A percentile compares a stretch with the other conserved stretches of the same genome.
phyloP scores from a whole-genome alignment of 2,888 invertebrate species.

The Shargacucullia verbasci region DNA sequence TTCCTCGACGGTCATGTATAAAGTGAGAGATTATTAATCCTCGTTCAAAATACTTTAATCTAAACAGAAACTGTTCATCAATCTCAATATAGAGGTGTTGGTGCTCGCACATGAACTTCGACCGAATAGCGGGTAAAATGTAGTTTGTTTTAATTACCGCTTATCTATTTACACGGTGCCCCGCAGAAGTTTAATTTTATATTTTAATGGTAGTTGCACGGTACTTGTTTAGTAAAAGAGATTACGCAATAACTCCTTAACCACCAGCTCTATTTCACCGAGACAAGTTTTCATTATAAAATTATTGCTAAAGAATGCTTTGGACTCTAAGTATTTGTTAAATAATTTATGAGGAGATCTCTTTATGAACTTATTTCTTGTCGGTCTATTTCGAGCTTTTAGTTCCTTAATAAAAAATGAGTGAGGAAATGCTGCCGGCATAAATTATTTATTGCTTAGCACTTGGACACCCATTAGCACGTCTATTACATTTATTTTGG shows the following conservation, averaged over 20 bases:
- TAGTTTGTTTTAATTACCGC: slow-evolving; percentile 50
- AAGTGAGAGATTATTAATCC: slow-evolving; percentile 79
- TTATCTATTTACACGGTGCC: slow-evolving; percentile 32
- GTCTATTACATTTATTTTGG: slow-evolving; percentile 70
- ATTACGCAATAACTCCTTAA: slow-evolving; percentile 34
- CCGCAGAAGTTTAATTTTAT: slow-evolving; percentile 29
- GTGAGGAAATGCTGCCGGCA: slow-evolving; percentile 61
- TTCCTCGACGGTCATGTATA: slow-evolving; percentile 72
- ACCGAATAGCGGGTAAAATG: slow-evolving; percentile 34
- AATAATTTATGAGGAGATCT: slow-evolving; percentile 43
- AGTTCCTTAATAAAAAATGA: slow-evolving; percentile 72
- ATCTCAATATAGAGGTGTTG: slow-evolving; percentile 71
- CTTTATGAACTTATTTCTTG: slow-evolving; percentile 46
- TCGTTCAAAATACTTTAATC: slow-evolving; percentile 75
- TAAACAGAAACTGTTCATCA: slow-evolving; percentile 73
- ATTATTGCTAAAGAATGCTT: slow-evolving; percentile 37
- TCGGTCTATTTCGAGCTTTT: slow-evolving; percentile 59
- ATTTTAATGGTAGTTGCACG: slow-evolving; percentile 30
- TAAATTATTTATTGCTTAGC: slow-evolving; percentile 74
- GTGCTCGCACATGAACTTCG: slow-evolving; percentile 52
- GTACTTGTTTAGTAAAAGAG: slow-evolving; percentile 17
- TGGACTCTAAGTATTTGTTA: slow-evolving; percentile 25
- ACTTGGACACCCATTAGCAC: slow-evolving; percentile 72
- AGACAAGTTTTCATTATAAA: slow-evolving; percentile 24
- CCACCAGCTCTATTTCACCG: slow-evolving; percentile 3